Base-by-base conservation (phyloP, 2,888 invertebrate species). In the Meiosimyza platycephala region DNA sequence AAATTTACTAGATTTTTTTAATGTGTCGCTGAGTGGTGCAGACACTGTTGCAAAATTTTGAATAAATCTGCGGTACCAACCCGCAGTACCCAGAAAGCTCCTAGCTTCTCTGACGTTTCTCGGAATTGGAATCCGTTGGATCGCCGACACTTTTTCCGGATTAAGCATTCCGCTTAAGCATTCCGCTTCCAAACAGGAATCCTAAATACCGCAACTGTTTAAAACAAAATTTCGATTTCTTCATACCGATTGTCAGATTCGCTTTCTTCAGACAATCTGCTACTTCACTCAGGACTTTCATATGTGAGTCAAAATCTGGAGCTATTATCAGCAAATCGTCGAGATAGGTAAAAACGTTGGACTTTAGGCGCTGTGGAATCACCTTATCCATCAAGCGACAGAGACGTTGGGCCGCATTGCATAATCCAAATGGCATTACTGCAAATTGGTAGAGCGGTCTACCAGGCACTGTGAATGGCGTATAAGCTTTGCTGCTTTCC, bases 301-400 rank as follows among this genome's bases (percentile, higher is more conserved):
- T 3, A 22, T 76, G 76, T 16, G 68, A 50, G 0, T 73, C 52
- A 47, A 77, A 77, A 16, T 66, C 69, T 18, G 22, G n/a, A 0
- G 74, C 67, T 1, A 72, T 73, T 9, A 75, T 28, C 16, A 78
- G 33, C 1, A 74, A 52, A 51, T 76, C 76, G 18, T 76, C 76
- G 6, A 76, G 28, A 47, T 76, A 76, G 4, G 76, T 54, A 52
- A 76, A 76, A 0, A 74, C 76, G 55, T 72, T 72, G 50, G 74
- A 4, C 72, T 76, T 66, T 15, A 69, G 73, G 65, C 13, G 55
- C 57, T 57, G 63, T 6, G 78, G 78, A 4, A 79, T 74, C 0
- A 79, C 75, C 16, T 73, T 72, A 63, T 80, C 79, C 70, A 81
- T 75, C n/a, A 80, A 57, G 2, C 79, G 62, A 64, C 79, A 79